Evolutionary conservation across 2,113 vertebrate species (phyloP), one percentile per base, ranked within the genome.

Genomic region (Pseudopodoces humilis): DNA sequence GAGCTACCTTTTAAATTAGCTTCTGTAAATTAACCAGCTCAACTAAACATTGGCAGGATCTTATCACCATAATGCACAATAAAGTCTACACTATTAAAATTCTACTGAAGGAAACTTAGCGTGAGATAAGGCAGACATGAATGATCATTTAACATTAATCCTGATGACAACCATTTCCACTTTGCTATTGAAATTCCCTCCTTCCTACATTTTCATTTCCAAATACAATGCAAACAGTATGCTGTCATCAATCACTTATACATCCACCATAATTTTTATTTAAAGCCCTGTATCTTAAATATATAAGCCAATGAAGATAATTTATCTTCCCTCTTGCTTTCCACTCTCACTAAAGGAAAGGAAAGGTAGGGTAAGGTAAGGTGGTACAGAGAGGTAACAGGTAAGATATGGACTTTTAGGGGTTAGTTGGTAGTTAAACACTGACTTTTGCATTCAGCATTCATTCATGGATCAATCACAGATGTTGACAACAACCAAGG

Each of bases 21-120:
- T 83, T 52, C 58, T 88, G 87, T 95, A 97, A 97, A 97, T 96
- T 96, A 84, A 95, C 60, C 63, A 96, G 43, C 83, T 91, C 60
- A 63, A 81, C 30, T 86, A 91, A 92, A 75, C 86, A 85, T 7
- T 87, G 83, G 89, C 88, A 95, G 82, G 91, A 93, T 96, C 70
- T 97, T 96, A 97, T 96, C 94, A 85, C 35, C 3, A 7, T 95
- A 96, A 95, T 91, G 62, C 77, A 94, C 82, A 59, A 92, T 95
- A 95, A 89, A 25, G n/a, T 69, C 65, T 85, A 63, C 33, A 47
- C 96, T 97, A 97, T 96, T 97, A 96, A 98, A 98, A 97, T 97
- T 93, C 82, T 81, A 92, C 83, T 86, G 92, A 86, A 90, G 46
- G 47, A 69, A 97, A 97, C 92, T 88, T 90, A 58, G 35, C 13